Percentiles rank a stretch among this genome's conserved stretches.
These are phyloP conservation scores for Phragmatobia fuliginosa DNA, from an alignment of 2,888 invertebrate genomes.

Conservation along the genomic window DNA sequence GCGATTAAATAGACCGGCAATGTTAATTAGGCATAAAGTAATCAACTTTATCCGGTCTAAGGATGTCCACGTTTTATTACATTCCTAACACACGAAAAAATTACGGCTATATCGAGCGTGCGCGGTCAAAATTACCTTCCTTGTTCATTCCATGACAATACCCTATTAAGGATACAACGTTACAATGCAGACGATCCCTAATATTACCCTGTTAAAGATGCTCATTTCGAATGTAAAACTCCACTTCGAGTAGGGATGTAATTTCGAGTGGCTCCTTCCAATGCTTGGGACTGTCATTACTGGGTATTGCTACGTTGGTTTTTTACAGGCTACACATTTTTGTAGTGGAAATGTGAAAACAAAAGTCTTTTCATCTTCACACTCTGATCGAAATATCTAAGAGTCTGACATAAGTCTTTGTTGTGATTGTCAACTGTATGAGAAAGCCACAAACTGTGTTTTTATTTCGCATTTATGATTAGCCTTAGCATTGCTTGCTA, in stretches of 20 bases:
- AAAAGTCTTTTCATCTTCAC: slow-evolving; percentile 43
- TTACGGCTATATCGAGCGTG: slow-evolving; percentile 61
- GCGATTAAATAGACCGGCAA: slow-evolving; percentile 29
- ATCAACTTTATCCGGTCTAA: slow-evolving; percentile 64
- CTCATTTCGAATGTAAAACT: slow-evolving; percentile 53
- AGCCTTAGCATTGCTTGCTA: too few species aligned
- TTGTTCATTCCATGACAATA: slow-evolving; percentile 72
- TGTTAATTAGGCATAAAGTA: slow-evolving; percentile 40
- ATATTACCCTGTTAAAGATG: slow-evolving; percentile 53
- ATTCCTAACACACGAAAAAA: slow-evolving; percentile 70
- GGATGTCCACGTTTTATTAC: slow-evolving; percentile 75
- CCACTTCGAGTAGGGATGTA: slow-evolving; percentile 48
- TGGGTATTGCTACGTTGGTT: slow-evolving; percentile 53
- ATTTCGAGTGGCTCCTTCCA: slow-evolving; percentile 61
- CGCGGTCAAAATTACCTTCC: slow-evolving; percentile 70
- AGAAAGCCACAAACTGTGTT: slow-evolving; percentile 27
- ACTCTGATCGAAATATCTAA: slow-evolving; percentile 42
- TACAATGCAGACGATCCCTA: slow-evolving; percentile 53
- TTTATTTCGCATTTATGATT: background rate
- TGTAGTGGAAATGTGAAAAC: slow-evolving; percentile 33
- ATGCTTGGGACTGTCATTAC: slow-evolving; percentile 65
- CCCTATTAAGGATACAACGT: slow-evolving; percentile 73
- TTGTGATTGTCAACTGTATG: slow-evolving; percentile 37
- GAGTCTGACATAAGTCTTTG: slow-evolving; percentile 35
- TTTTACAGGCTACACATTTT: slow-evolving; percentile 40